These are phyloP conservation scores for Leptogaster cylindrica DNA, from an alignment of 2,888 invertebrate genomes.

Conservation along the genomic window DNA sequence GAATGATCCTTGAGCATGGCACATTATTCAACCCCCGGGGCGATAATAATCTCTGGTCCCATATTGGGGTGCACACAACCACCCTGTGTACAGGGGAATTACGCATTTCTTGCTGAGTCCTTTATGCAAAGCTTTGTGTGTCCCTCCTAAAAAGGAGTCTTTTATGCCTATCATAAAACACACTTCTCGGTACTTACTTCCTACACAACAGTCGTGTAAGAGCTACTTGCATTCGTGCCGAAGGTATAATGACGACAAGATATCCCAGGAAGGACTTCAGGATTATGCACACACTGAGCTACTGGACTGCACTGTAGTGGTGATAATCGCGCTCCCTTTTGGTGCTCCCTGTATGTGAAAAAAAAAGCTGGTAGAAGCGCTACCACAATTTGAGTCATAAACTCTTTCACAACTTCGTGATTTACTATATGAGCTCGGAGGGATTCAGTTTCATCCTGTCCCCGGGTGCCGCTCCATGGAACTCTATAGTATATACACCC, in stretches of 20 bases:
- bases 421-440: conserved; percentile 1
- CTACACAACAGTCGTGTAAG: conserved; percentile 10
- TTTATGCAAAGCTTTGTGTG: conserved; percentile 1
- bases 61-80: background rate
- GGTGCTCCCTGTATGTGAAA: background rate
- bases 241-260: conserved; percentile 3
- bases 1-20: background rate
- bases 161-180: conserved; percentile 30
- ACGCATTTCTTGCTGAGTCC: background rate
- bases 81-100: background rate
- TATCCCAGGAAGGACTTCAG: conserved; percentile 15
- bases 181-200: conserved; percentile 26
- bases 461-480: too few relatives aligned
- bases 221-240: conserved; percentile 22
- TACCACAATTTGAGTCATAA: conserved; percentile 38
- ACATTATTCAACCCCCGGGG: background rate
- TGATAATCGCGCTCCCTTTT: background rate
- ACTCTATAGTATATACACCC: too few relatives aligned
- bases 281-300: background rate
- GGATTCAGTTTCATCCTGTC: too few relatives aligned
- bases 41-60: background rate
- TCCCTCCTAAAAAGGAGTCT: background rate
- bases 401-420: conserved; percentile 38
- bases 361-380: background rate
- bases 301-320: conserved; percentile 4